Base-by-base conservation (phyloP, 2,797 vertebrate species). In the Ibycter americanus region DNA sequence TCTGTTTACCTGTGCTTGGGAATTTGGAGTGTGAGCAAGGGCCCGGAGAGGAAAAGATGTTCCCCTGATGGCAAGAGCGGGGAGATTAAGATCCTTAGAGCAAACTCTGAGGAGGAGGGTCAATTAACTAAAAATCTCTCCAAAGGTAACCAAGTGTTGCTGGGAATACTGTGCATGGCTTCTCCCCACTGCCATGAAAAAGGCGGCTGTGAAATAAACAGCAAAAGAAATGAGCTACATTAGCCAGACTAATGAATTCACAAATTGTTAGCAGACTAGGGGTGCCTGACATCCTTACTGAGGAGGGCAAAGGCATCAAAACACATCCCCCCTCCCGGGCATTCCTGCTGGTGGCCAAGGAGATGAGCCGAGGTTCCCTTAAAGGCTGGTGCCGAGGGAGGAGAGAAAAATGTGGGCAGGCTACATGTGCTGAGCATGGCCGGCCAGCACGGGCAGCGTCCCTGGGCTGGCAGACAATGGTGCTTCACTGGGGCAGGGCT, bases 321-420 rank as follows among this genome's bases (percentile, higher is more conserved):
- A 62, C 89, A 34, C 9, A 2, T 82, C 36, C 65, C 65, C 29
- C 22, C 13, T 14, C 36, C 66, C 17, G 2, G 65, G 58, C 87
- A 86, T 83, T 87, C 73, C 85, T 92, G 93, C 40, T 70, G 88
- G 79, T 44, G 62, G 46, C 87, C 91, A 80, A 54, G 74, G 87
- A 82, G 49, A 95, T 71, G 76, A 91, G 84, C 32, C 0, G 63
- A 58, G 18, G 8, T 44, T 93, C 70, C 80, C 81, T 68, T 54
- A 15, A 62, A 56, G 73, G 40, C 87, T 40, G 22, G 19, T 36
- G 34, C 40, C 0, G 3, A 83, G 61, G 67, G 56, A 51, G 31
- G 47, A 31, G 85, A 76, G 34, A 72, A 51, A 56, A 73, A 93
- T 63, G 87, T 4, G 7, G 58, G 68, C 59, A 21, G 46, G 67